Evolutionary conservation across 2,888 invertebrate genomes (phyloP), one percentile per base, ranked within the genome.

Genomic region (Thyatira batis): DNA sequence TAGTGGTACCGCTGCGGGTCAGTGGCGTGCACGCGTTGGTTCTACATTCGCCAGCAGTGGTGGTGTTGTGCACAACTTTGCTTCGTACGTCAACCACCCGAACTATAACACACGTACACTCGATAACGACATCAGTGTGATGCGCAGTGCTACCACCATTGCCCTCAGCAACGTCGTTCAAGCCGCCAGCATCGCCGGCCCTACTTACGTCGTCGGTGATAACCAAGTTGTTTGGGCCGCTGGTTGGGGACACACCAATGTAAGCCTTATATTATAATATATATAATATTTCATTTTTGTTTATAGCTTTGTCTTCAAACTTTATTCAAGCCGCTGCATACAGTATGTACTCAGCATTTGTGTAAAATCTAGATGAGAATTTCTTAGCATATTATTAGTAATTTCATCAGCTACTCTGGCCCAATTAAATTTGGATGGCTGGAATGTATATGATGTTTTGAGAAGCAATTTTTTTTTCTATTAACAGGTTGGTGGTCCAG

Each of bases 231-330:
- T 83, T 0, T 79, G 74, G 76, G 75, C 83, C n/a, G 72, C 73
- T 45, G 89, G 88, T n/a, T 87, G 87, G 86, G 85, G 86, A 9
- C 61, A 67, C 6, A 75, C 68, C 17, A 58, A 66, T 33, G 80
- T 80, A 60, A 71, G 71, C 70, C 53, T 27, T 28, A 13, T 50
- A 9, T n/a, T 9, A 3, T 3, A 2, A n/a, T n/a, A n/a, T n/a
- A n/a, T n/a, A n/a, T n/a, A n/a, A n/a, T n/a, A 72, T 58, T 85
- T 84, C 60, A 59, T 62, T 27, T 56, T 83, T 0, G 60, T 21
- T 10, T 83, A 84, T 50, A 77, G 83, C 56, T 63, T 74, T 54
- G 58, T 54, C 1, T 82, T 85, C 0, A 81, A 76, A 78, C n/a
- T n/a, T n/a, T n/a, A n/a, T n/a, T n/a, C n/a, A n/a, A n/a, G n/a